Evolutionary conservation across 1,140 invertebrate genomes (phyloP).

Genomic region (Nephila pilipes): DNA sequence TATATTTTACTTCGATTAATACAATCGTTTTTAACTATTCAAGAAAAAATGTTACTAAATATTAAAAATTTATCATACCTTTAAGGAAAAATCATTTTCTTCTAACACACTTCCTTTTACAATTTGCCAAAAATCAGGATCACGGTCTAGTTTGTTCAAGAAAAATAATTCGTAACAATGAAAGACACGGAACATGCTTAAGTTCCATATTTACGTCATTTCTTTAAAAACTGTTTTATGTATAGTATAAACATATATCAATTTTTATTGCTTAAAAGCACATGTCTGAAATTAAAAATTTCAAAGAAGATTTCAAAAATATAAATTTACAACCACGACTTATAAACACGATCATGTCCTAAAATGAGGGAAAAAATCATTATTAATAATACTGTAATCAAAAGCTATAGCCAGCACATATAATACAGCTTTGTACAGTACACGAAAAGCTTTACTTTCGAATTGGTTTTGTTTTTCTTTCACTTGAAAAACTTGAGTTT

Average conservation of each 20-base stretch:
- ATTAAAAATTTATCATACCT: conserved; percentile 31
- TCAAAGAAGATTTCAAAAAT: not conserved
- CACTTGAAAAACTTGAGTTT: too few species aligned
- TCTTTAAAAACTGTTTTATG: not conserved
- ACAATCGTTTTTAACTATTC: too few species aligned
- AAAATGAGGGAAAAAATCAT: too few species aligned
- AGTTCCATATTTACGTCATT: conserved; percentile 44
- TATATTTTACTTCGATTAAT: too few species aligned
- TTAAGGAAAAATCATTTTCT: conserved; percentile 71
- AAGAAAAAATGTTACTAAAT: too few species aligned
- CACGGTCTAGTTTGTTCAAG: conserved; percentile 72
- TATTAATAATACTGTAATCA: too few species aligned
- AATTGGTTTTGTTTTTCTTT: too few species aligned
- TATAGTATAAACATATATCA: not conserved
- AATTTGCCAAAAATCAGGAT: conserved; percentile 74
- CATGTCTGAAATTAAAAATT: not conserved
- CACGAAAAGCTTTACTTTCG: too few species aligned
- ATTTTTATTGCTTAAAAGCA: not conserved
- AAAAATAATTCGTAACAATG: conserved; percentile 78
- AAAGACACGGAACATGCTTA: conserved; percentile 71
- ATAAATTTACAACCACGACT: too few species aligned
- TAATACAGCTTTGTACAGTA: too few species aligned
- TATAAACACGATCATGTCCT: too few species aligned
- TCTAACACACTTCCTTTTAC: conserved; percentile 71
- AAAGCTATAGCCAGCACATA: too few species aligned